Evolutionary conservation across 2,888 invertebrate species (phyloP).

Genomic region (Andrena trimmerana): DNA sequence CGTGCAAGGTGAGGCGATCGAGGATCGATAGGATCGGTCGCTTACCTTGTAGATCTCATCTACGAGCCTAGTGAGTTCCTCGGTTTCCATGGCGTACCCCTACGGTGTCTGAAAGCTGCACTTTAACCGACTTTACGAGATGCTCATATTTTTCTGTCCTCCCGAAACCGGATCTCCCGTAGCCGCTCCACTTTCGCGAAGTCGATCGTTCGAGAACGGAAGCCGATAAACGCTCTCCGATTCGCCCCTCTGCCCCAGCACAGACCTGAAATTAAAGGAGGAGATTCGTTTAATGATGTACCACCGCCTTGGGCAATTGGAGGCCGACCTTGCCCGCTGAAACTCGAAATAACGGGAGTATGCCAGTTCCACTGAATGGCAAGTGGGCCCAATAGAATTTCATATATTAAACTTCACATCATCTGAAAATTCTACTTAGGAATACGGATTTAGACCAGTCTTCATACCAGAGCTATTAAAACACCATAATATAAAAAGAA

Average conservation of each 20-base stretch:
- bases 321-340: neutral
- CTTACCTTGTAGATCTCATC: slow-evolving; percentile 96
- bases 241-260: slow-evolving; percentile 11
- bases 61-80: slow-evolving; percentile 95
- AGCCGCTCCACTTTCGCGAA: slow-evolving; percentile 76
- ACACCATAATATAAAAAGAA: no score
- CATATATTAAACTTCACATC: no score
- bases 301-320: neutral
- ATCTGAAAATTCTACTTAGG: no score
- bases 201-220: slow-evolving; percentile 59
- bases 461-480: no score
- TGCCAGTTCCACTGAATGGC: no score
- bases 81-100: slow-evolving; percentile 90
- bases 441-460: no score
- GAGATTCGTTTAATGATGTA: slow-evolving; percentile 7
- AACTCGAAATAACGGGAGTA: neutral
- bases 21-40: slow-evolving; percentile 22
- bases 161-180: slow-evolving; percentile 76
- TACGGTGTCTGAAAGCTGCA: slow-evolving; percentile 70
- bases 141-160: slow-evolving; percentile 80
- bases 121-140: slow-evolving; percentile 77
- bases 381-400: no score
- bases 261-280: slow-evolving; percentile 54
- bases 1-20: slow-evolving; percentile 3
- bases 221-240: slow-evolving; percentile 36